These are phyloP conservation scores for Onychomys leucogaster DNA, from an alignment of 2,797 vertebrate species.

Conservation along the genomic window DNA sequence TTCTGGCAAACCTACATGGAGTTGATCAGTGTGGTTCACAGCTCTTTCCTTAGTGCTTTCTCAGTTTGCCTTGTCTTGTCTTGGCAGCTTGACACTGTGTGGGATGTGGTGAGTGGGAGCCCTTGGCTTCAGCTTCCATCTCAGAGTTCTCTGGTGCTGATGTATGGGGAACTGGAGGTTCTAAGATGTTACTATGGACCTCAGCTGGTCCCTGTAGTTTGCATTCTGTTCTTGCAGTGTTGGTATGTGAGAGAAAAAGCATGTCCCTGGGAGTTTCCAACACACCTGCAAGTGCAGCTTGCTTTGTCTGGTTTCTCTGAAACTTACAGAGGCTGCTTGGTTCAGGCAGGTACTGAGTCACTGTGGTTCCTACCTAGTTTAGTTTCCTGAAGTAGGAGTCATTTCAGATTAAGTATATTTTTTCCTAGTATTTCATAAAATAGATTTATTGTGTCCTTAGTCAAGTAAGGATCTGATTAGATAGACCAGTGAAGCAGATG, in stretches of 20 bases:
- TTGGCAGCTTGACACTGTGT: background rate
- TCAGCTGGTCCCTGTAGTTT: background rate
- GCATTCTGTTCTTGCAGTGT: background rate
- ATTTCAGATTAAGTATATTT: background rate
- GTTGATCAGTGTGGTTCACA: background rate
- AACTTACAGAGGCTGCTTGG: background rate
- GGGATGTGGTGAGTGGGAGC: background rate
- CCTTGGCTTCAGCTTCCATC: background rate
- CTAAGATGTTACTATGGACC: background rate
- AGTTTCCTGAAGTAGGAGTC: background rate
- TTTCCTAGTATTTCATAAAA: background rate
- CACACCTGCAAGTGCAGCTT: background rate
- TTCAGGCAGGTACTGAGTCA: background rate
- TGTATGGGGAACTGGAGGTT: background rate
- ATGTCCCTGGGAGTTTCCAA: background rate
- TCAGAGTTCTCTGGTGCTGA: background rate
- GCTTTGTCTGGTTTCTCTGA: too few relatives aligned
- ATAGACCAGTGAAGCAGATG: background rate
- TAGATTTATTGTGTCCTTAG: background rate
- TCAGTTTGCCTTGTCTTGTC: background rate
- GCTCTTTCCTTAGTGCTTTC: background rate
- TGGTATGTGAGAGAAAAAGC: background rate
- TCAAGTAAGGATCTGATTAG: background rate
- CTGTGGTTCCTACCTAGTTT: background rate
- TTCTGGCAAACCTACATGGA: background rate